These are phyloP conservation scores for Leistus spinibarbis DNA, from an alignment of 2,888 invertebrate genomes.

Conservation along the genomic window DNA sequence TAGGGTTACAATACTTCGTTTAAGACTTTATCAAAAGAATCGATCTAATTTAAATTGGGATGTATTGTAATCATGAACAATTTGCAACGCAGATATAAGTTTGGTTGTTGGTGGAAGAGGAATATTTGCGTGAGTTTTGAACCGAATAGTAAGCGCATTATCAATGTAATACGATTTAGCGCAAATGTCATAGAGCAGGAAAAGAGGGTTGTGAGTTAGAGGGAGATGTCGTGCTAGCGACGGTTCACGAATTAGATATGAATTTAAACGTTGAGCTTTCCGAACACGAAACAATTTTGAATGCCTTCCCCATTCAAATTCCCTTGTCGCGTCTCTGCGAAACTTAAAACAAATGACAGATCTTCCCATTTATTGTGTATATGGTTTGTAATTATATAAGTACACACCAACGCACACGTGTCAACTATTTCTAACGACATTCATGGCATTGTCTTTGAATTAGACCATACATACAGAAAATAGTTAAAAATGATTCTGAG, in stretches of 20 bases:
- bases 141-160: background rate
- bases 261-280: slow-evolving; percentile 27
- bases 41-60: no score
- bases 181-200: background rate
- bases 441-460: no score
- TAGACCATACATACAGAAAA: no score
- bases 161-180: background rate
- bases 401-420: background rate
- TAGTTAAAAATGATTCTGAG: no score
- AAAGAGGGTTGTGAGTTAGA: no score
- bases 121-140: background rate
- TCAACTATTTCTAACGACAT: background rate
- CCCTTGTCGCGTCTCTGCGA: background rate
- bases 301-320: background rate
- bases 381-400: background rate
- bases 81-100: no score
- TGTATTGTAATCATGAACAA: no score
- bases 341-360: background rate
- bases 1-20: no score
- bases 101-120: no score
- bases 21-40: no score
- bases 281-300: slow-evolving; percentile 1
- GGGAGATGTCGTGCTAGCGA: background rate
- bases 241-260: slow-evolving; percentile 33
- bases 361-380: no score